These are phyloP conservation scores for Nomia melanderi DNA, from an alignment of 1,140 invertebrate species.

Conservation along the genomic window DNA sequence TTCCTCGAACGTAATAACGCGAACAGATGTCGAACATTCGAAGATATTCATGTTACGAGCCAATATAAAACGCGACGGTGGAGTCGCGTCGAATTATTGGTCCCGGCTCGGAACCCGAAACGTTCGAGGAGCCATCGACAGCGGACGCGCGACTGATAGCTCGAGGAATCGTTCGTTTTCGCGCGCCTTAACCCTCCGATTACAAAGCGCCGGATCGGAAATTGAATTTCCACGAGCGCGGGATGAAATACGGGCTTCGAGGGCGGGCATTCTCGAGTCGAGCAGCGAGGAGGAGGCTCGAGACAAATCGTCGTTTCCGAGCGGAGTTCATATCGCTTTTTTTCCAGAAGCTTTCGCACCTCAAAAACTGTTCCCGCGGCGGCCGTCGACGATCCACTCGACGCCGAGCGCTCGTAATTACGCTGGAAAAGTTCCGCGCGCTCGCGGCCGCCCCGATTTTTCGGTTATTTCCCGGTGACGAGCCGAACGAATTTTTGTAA, in stretches of 20 bases:
- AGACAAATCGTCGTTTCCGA: constrained; percentile 36
- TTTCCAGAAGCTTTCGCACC: background rate
- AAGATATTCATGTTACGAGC: too few relatives aligned
- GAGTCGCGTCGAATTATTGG: too few relatives aligned
- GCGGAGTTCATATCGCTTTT: background rate
- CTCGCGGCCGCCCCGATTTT: background rate
- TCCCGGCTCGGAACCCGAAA: too few relatives aligned
- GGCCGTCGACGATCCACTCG: constrained; percentile 26
- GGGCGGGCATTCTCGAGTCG: background rate
- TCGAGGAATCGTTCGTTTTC: background rate
- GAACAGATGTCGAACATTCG: too few relatives aligned
- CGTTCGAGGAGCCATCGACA: too few relatives aligned
- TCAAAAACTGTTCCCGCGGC: background rate
- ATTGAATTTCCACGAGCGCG: constrained; percentile 36
- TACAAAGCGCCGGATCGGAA: constrained; percentile 43
- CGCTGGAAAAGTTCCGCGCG: background rate
- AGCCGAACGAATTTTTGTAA: background rate
- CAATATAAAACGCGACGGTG: too few relatives aligned
- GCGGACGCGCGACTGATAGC: background rate
- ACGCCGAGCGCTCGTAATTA: background rate
- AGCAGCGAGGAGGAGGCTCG: background rate
- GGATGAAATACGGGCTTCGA: constrained; percentile 21
- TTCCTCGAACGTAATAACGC: too few relatives aligned
- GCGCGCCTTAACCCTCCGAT: constrained; percentile 24
- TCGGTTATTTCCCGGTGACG: constrained; percentile 2